Conservation (phyloP, 2,888 invertebrate genomes). For the Agrilus biguttatus region DNA sequence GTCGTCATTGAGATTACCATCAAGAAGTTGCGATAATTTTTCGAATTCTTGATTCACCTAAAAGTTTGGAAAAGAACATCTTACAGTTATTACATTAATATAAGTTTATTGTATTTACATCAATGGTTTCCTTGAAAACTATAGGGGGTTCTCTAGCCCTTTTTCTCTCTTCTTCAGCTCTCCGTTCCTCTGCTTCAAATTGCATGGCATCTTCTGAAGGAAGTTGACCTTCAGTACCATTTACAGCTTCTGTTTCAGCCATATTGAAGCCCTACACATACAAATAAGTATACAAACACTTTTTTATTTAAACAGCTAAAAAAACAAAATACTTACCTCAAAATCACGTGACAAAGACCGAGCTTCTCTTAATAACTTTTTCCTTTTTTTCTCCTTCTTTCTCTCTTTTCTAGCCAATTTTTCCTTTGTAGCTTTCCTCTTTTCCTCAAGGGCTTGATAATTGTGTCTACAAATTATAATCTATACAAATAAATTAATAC, state of each 20-base stretch:
- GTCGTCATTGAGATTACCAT: slow-evolving; percentile 56
- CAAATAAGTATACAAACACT: background rate
- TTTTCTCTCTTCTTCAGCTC: slow-evolving; percentile 54
- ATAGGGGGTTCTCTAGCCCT: slow-evolving; percentile 65
- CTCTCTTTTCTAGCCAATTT: slow-evolving; percentile 59
- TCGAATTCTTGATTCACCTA: slow-evolving; percentile 63
- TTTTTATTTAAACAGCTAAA: background rate
- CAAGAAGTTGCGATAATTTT: slow-evolving; percentile 49
- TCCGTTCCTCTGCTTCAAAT: slow-evolving; percentile 46
- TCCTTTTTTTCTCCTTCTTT: slow-evolving; percentile 55
- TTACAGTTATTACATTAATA: background rate
- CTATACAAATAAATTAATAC: slow-evolving; percentile 4
- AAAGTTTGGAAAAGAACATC: slow-evolving; percentile 8
- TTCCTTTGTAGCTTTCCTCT: slow-evolving; percentile 53
- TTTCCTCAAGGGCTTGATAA: slow-evolving; percentile 52
- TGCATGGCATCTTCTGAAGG: slow-evolving; percentile 40
- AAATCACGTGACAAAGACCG: slow-evolving; percentile 20
- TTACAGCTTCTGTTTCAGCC: slow-evolving; percentile 26
- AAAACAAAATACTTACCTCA: slow-evolving; percentile 18
- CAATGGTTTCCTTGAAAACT: slow-evolving; percentile 54
- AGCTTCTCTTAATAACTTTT: slow-evolving; percentile 39
- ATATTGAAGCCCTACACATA: slow-evolving; percentile 15
- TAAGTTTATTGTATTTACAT: slow-evolving; percentile 37
- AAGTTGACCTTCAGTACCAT: slow-evolving; percentile 31
- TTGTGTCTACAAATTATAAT: slow-evolving; percentile 31